A percentile compares a stretch with the other conserved stretches of the same genome.
phyloP scores from a whole-genome alignment of 2,113 vertebrate species.

The Lepidothrix coronata region DNA sequence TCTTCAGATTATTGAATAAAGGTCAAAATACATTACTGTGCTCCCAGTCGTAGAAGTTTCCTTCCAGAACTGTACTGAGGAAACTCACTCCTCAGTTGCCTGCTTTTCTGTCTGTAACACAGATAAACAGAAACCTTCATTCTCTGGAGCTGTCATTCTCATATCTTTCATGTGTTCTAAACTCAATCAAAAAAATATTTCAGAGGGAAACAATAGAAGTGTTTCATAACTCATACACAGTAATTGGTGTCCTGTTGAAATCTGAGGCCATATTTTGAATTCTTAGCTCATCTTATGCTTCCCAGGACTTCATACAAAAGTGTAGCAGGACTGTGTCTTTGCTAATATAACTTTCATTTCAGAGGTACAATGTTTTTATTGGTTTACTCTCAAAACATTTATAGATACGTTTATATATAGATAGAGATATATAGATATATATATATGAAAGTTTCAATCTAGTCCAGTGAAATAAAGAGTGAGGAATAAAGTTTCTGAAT shows the following conservation, averaged over 20 bases:
- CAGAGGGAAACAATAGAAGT: neutral
- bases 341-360: neutral
- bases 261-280: neutral
- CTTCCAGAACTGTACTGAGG: neutral
- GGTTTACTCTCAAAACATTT: neutral
- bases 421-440: no score
- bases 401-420: neutral
- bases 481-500: neutral
- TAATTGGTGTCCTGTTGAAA: conserved; percentile 35
- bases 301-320: neutral
- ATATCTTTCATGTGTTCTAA: conserved; percentile 5
- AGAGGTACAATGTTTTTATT: neutral
- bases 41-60: neutral
- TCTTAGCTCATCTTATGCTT: neutral
- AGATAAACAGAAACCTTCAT: conserved; percentile 1
- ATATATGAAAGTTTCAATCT: neutral
- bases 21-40: neutral
- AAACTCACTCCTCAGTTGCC: neutral
- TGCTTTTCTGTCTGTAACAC: neutral
- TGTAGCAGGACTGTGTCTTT: neutral
- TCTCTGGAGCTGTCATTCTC: neutral
- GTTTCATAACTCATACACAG: neutral
- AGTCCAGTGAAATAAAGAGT: neutral
- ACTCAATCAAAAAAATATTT: neutral
- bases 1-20: neutral